Conservation (phyloP, 2,113 vertebrate genomes). For the Telmatochromis bifrenatus region DNA sequence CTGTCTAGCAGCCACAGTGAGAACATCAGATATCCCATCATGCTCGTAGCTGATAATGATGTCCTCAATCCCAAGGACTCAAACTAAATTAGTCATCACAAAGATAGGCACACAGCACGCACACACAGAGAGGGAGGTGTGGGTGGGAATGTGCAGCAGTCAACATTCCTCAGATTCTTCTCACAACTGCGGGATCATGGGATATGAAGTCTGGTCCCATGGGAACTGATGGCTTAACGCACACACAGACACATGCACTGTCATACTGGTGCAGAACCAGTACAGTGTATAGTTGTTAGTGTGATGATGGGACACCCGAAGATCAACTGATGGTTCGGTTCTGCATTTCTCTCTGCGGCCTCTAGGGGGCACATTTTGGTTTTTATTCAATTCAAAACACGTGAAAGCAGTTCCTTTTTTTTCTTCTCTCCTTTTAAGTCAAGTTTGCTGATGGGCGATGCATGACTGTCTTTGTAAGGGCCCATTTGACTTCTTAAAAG, state of each 20-base stretch:
- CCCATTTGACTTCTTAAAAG: not conserved
- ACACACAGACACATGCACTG: not conserved
- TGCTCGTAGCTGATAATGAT: not conserved
- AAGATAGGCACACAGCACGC: not conserved
- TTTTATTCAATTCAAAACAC: not conserved
- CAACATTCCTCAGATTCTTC: conserved; percentile 26
- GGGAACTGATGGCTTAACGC: not conserved
- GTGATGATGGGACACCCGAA: fast-evolving
- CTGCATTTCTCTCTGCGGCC: not conserved
- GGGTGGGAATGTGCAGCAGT: conserved; percentile 23
- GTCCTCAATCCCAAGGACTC: not conserved
- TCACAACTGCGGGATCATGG: conserved; percentile 10
- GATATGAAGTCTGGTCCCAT: conserved; percentile 11
- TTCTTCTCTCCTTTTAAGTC: not conserved
- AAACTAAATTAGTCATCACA: not conserved
- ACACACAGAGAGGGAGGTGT: not conserved
- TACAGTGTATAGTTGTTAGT: not conserved
- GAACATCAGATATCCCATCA: not conserved
- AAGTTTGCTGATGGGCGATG: not conserved
- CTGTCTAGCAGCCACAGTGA: not conserved
- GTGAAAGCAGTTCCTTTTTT: not conserved
- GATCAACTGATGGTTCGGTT: not conserved
- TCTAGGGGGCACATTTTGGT: not conserved
- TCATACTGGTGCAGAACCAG: not conserved
- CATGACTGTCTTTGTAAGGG: not conserved